phyloP scores from a whole-genome alignment of 2,113 vertebrate genomes.

The Pleuronectes platessa region DNA sequence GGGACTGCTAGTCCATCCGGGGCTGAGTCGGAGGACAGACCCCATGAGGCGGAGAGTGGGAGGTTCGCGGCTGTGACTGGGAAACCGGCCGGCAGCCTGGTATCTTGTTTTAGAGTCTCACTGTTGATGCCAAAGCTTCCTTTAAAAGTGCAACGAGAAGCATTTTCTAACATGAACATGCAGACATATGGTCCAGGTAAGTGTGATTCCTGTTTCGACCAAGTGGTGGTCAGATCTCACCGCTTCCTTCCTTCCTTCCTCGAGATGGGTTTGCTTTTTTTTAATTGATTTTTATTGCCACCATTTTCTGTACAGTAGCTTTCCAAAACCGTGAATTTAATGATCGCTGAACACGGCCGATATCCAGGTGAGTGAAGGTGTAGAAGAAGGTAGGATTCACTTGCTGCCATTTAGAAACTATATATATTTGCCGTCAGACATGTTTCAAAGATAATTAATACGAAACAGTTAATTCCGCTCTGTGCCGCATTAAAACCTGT shows the following conservation, averaged over 20 bases:
- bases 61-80: slow-evolving; percentile 42
- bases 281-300: not conserved
- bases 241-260: not conserved
- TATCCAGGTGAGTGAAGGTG: not conserved
- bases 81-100: slow-evolving; percentile 38
- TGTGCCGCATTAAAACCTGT: too few relatives aligned
- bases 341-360: not conserved
- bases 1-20: slow-evolving; percentile 70
- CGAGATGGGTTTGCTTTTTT: not conserved
- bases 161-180: slow-evolving; percentile 16
- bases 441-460: not conserved
- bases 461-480: not conserved
- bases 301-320: not conserved
- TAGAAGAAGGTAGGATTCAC: not conserved
- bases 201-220: not conserved
- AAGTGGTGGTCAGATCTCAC: slow-evolving; percentile 1
- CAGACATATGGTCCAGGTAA: slow-evolving; percentile 18
- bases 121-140: slow-evolving; percentile 58
- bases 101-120: slow-evolving; percentile 42
- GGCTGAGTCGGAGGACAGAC: slow-evolving; percentile 56
- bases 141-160: slow-evolving; percentile 24
- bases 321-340: too few relatives aligned
- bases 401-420: not conserved
- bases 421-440: not conserved
- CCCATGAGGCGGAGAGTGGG: slow-evolving; percentile 63